Evolutionary conservation across 2,113 vertebrate genomes (phyloP).

Genomic region (Pelecanus crispus): DNA sequence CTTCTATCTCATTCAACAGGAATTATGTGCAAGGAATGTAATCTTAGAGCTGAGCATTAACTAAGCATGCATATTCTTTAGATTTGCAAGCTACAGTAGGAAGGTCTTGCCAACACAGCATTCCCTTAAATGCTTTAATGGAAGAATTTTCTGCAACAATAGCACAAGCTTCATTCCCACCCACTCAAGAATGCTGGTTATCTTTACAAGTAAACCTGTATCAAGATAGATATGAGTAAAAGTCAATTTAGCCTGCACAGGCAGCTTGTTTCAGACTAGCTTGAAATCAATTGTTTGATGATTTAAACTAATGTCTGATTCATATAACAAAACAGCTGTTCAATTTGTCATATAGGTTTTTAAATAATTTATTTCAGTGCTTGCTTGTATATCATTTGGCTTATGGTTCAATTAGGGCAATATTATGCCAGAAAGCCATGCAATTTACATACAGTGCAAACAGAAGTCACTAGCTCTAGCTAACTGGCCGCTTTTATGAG

Average conservation of each 20-base stretch:
- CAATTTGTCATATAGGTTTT: neutral
- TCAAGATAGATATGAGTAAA: neutral
- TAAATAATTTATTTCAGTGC: neutral
- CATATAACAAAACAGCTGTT: neutral
- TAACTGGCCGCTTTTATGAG: neutral
- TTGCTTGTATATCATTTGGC: neutral
- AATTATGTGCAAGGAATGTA: neutral
- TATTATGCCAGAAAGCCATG: neutral
- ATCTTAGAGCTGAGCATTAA: neutral
- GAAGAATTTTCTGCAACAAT: neutral
- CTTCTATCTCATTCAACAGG: neutral
- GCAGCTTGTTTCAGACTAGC: neutral
- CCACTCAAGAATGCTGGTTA: neutral
- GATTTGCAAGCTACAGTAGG: neutral
- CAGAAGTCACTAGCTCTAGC: neutral
- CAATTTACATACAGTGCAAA: neutral
- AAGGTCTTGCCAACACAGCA: neutral
- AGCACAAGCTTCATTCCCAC: neutral
- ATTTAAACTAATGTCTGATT: neutral
- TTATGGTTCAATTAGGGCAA: neutral
- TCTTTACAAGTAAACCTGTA: neutral
- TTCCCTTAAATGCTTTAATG: neutral
- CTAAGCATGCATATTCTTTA: neutral
- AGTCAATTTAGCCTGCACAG: neutral
- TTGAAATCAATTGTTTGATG: neutral